Percentiles rank a stretch among this genome's conserved stretches.
Evolutionary conservation across 2,113 vertebrate species (phyloP).

Genomic region (Ptilorrhoa leucosticta): DNA sequence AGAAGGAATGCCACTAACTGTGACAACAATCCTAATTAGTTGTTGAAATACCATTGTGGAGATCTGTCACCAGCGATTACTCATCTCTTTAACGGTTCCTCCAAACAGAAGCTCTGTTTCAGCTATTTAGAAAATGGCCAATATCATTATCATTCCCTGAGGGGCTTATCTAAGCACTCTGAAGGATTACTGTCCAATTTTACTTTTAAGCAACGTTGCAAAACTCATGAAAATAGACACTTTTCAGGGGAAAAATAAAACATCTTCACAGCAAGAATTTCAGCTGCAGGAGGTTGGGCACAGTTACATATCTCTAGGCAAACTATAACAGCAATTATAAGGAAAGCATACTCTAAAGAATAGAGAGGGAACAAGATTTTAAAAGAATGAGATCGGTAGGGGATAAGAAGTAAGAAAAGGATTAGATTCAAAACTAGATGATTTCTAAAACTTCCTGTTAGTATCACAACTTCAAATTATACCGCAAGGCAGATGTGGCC

Average conservation of each 20-base stretch:
- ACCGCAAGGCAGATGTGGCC: neutral
- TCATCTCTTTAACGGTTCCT: conserved; percentile 49
- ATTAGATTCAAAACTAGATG: neutral
- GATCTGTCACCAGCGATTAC: conserved; percentile 55
- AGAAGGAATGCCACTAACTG: conserved; percentile 23
- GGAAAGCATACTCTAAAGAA: neutral
- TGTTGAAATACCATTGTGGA: conserved; percentile 60
- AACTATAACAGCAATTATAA: neutral
- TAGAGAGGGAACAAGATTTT: neutral
- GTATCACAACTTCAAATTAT: neutral
- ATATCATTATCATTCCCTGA: conserved; percentile 43
- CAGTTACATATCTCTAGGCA: neutral
- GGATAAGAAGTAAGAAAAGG: neutral
- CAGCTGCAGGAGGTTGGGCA: neutral
- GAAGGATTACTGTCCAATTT: conserved; percentile 46
- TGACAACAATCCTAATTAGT: conserved; percentile 62
- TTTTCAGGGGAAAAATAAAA: neutral
- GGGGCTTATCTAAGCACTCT: conserved; percentile 30
- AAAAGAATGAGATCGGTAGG: neutral
- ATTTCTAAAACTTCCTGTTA: neutral
- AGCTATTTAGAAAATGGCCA: conserved; percentile 52
- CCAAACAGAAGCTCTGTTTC: conserved; percentile 48
- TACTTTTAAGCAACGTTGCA: conserved; percentile 31
- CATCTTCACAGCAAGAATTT: conserved; percentile 10
- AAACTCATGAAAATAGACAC: conserved; percentile 26